Evolutionary conservation across 2,113 vertebrate species (phyloP).

Genomic region (Cinclus cinclus): DNA sequence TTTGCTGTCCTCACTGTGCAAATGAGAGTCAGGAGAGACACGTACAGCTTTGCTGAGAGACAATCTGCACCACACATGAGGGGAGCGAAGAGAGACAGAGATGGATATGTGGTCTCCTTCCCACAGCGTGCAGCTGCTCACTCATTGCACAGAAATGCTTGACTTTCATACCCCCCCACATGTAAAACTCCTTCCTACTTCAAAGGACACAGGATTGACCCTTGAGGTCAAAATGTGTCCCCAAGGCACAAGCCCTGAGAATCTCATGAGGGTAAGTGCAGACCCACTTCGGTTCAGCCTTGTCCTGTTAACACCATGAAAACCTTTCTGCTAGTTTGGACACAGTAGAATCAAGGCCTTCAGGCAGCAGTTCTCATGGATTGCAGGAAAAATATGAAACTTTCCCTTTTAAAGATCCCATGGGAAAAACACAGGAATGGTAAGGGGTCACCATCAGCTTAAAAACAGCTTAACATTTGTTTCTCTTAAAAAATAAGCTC

Average conservation of each 20-base stretch:
- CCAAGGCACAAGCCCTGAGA: neutral
- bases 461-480: constrained; percentile 50
- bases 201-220: constrained; percentile 31
- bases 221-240: constrained; percentile 13
- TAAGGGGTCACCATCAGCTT: constrained; percentile 25
- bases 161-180: neutral
- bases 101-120: neutral
- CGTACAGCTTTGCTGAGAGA: neutral
- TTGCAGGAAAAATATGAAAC: constrained; percentile 12
- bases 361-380: constrained; percentile 12
- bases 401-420: constrained; percentile 20
- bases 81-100: neutral
- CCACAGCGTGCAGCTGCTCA: neutral
- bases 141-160: neutral
- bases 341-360: neutral
- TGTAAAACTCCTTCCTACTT: constrained; percentile 14
- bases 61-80: neutral
- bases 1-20: neutral
- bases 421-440: constrained; percentile 26
- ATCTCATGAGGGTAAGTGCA: neutral
- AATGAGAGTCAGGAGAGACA: neutral
- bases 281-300: neutral
- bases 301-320: constrained; percentile 2
- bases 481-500: constrained; percentile 55
- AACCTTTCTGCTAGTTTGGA: constrained; percentile 15